Conservation (phyloP, 2,797 vertebrate genomes). For the Sorex maritimensis region DNA sequence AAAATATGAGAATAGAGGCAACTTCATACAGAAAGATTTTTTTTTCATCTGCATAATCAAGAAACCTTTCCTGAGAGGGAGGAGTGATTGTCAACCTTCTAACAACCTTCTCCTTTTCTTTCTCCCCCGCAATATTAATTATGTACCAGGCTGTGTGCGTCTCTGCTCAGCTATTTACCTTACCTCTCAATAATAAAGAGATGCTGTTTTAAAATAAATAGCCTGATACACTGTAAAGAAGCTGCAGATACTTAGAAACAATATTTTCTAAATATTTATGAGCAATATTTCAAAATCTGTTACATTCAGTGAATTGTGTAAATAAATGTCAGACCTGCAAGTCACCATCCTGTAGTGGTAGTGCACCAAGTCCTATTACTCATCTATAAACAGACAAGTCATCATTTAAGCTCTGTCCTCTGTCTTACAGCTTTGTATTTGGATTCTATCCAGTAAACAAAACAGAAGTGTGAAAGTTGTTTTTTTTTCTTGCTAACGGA, state of each 20-base stretch:
- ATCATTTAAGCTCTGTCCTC: constrained; percentile 74
- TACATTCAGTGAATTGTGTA: constrained; percentile 85
- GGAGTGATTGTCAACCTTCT: constrained; percentile 77
- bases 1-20: not conserved
- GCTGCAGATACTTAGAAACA: constrained; percentile 69
- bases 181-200: constrained; percentile 79
- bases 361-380: constrained; percentile 82
- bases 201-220: constrained; percentile 74
- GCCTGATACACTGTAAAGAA: constrained; percentile 65
- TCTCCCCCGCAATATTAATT: constrained; percentile 85
- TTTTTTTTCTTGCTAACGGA: constrained; percentile 69
- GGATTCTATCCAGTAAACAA: constrained; percentile 86
- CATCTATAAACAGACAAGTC: constrained; percentile 87
- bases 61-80: constrained; percentile 41
- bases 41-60: constrained; percentile 48
- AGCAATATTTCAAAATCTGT: constrained; percentile 86
- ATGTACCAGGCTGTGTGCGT: constrained; percentile 1
- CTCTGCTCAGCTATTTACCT: constrained; percentile 83
- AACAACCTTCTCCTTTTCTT: constrained; percentile 76
- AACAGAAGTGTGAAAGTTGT: constrained; percentile 68
- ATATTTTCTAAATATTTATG: constrained; percentile 86
- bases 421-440: constrained; percentile 75
- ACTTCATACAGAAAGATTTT: not conserved
- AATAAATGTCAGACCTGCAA: constrained; percentile 88
- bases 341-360: constrained; percentile 76